Conservation (phyloP, 2,797 vertebrate species). For the Orientallactaga sibirica region DNA sequence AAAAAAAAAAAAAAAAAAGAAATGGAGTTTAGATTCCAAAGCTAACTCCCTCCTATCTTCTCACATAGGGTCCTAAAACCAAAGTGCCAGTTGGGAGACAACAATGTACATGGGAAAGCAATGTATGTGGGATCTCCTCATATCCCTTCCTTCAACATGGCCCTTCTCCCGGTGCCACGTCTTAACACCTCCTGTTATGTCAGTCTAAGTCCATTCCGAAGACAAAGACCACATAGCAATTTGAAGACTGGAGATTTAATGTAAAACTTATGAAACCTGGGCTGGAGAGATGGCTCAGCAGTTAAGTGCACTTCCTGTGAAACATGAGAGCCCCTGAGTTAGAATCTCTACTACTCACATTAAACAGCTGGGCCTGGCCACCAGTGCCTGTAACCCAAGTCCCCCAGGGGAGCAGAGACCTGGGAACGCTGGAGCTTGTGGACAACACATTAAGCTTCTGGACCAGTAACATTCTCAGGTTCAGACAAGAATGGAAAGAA, state of each 20-base stretch:
- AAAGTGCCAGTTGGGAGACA: background rate
- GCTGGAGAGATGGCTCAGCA: too few species aligned
- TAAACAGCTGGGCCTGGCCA: too few species aligned
- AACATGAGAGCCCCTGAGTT: too few species aligned
- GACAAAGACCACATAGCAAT: slow-evolving; percentile 6
- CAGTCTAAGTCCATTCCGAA: background rate
- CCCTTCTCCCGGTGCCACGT: background rate
- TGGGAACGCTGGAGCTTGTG: too few species aligned
- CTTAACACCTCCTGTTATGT: background rate
- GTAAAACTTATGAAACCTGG: background rate
- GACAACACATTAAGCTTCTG: too few species aligned
- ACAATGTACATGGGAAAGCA: background rate
- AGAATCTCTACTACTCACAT: too few species aligned
- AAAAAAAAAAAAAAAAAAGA: background rate
- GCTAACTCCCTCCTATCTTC: background rate
- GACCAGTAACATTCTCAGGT: too few species aligned
- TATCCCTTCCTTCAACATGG: background rate
- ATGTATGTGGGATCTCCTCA: background rate
- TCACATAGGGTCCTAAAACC: background rate
- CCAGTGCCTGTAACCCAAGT: too few species aligned
- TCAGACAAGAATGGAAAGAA: too few species aligned
- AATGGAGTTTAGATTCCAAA: background rate
- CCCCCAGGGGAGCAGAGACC: too few species aligned
- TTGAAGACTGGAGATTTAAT: background rate
- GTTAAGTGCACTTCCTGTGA: too few species aligned